These are phyloP conservation scores for Drepanosiphum platanoidis DNA, from an alignment of 2,888 invertebrate genomes.

Conservation along the genomic window DNA sequence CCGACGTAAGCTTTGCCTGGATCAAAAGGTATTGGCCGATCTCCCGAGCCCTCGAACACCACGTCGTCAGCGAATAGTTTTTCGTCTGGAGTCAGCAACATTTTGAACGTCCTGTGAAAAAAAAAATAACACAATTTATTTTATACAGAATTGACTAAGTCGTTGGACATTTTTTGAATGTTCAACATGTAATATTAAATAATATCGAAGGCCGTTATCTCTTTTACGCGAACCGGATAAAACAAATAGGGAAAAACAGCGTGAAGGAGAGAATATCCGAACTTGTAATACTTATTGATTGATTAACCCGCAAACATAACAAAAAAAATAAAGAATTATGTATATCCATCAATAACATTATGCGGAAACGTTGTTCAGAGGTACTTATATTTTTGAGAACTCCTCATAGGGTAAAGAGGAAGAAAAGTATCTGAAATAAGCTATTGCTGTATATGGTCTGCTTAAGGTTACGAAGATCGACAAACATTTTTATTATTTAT, in stretches of 20 bases:
- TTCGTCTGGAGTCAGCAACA: conserved; percentile 78
- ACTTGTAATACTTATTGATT: conserved; percentile 25
- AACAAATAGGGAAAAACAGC: conserved; percentile 1
- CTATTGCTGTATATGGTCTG: conserved; percentile 1
- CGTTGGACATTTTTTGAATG: background rate
- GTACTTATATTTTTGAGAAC: conserved; percentile 4
- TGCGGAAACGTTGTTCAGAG: conserved; percentile 9
- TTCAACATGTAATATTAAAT: background rate
- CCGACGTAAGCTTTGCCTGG: conserved; percentile 80
- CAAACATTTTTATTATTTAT: conserved; percentile 17
- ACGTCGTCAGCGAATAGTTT: conserved; percentile 81
- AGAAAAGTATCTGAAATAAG: conserved; percentile 1
- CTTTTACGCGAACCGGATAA: background rate
- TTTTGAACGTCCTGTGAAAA: conserved; percentile 77
- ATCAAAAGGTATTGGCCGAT: conserved; percentile 77
- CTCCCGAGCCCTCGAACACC: conserved; percentile 77
- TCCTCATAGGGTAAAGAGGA: background rate
- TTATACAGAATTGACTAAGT: background rate
- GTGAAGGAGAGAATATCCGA: no score
- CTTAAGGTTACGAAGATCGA: conserved; percentile 22
- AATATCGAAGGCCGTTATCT: background rate
- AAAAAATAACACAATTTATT: conserved; percentile 39
- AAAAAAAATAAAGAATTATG: background rate
- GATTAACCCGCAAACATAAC: background rate
- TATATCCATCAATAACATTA: conserved; percentile 5